These are phyloP conservation scores for Melanargia galathea DNA, from an alignment of 2,888 invertebrate genomes.

Conservation along the genomic window DNA sequence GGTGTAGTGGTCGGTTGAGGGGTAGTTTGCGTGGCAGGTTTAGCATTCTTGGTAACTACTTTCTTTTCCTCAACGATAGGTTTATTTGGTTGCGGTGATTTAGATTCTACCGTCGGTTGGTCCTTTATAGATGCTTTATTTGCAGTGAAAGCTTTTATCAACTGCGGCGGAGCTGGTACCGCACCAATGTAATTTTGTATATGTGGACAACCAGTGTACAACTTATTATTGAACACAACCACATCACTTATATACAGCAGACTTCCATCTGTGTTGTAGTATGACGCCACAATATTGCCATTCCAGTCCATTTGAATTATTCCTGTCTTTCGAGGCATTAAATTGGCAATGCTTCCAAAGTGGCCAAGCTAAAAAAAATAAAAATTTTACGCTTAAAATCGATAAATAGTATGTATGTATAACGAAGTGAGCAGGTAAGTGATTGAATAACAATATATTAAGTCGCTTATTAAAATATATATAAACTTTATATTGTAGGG, in stretches of 20 bases:
- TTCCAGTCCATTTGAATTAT: constrained; percentile 86
- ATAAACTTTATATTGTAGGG: too few species aligned
- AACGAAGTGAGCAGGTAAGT: too few species aligned
- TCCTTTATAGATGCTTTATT: constrained; percentile 30
- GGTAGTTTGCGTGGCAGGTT: constrained; percentile 32
- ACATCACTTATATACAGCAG: constrained; percentile 84
- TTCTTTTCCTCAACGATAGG: constrained; percentile 39
- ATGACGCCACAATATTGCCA: constrained; percentile 87
- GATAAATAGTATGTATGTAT: too few species aligned
- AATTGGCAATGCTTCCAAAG: constrained; percentile 72
- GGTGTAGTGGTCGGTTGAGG: constrained; percentile 10
- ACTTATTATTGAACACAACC: constrained; percentile 83
- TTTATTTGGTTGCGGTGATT: constrained; percentile 27
- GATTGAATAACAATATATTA: too few species aligned
- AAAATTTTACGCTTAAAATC: not conserved
- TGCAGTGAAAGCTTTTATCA: constrained; percentile 64
- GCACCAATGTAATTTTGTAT: constrained; percentile 83
- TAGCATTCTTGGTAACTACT: constrained; percentile 29
- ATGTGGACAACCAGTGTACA: constrained; percentile 87
- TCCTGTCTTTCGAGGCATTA: constrained; percentile 75
- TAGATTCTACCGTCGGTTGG: constrained; percentile 39
- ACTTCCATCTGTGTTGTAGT: constrained; percentile 84
- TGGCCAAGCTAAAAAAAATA: constrained; percentile 83
- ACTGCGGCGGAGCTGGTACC: constrained; percentile 81
- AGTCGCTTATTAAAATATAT: too few species aligned